Evolutionary conservation across 1,140 invertebrate genomes (phyloP).

Genomic region (Acarapis woodi): DNA sequence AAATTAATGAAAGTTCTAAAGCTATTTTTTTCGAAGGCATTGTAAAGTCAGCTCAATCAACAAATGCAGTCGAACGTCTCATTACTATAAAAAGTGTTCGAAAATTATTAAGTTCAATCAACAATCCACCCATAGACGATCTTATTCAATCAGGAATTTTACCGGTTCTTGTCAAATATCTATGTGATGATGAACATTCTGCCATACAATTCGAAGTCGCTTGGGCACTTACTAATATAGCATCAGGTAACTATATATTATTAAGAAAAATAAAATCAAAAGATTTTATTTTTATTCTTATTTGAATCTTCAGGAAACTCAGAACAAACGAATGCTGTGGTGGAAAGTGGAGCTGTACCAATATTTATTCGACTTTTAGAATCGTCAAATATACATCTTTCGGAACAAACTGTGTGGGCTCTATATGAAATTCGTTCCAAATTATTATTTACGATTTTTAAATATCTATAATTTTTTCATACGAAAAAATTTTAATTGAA

Average conservation of each 20-base stretch:
- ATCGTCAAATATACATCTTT: constrained; percentile 88
- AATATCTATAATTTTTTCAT: too few species aligned
- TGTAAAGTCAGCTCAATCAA: constrained; percentile 25
- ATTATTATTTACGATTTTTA: constrained; percentile 28
- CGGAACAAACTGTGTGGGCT: constrained; percentile 96
- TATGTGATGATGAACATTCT: constrained; percentile 38
- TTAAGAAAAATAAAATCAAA: too few species aligned
- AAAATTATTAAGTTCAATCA: constrained; percentile 65
- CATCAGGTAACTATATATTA: too few species aligned
- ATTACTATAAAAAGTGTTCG: constrained; percentile 40
- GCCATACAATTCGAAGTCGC: constrained; percentile 91
- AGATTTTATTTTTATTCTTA: too few species aligned
- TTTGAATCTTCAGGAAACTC: too few species aligned
- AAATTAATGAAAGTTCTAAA: constrained; percentile 3
- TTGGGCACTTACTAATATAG: constrained; percentile 97
- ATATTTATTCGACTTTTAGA: constrained; percentile 59
- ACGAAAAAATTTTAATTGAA: constrained; percentile 9
- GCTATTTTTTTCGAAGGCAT: constrained; percentile 9
- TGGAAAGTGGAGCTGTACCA: constrained; percentile 73
- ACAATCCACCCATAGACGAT: constrained; percentile 70
- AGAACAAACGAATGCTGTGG: constrained; percentile 79
- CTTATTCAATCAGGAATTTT: constrained; percentile 64
- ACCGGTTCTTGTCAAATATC: constrained; percentile 45
- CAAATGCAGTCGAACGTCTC: constrained; percentile 28
- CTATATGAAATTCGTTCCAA: too few species aligned